Evolutionary conservation across 2,888 invertebrate genomes (phyloP).

Genomic region (Amphipoea lucens): DNA sequence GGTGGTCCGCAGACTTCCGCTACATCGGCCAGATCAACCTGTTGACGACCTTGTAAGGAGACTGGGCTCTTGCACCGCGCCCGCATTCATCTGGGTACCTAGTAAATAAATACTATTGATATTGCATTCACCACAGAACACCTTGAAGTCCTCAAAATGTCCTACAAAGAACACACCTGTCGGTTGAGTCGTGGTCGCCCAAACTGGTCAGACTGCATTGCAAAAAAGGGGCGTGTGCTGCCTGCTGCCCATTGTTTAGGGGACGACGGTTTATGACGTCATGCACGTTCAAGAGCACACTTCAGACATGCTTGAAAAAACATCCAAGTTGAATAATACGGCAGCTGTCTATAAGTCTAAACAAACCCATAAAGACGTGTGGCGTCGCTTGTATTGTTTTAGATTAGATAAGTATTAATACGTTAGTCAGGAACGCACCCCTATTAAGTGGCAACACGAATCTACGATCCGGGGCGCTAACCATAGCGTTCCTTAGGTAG

Average conservation of each 20-base stretch:
- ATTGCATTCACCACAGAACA: constrained; percentile 53
- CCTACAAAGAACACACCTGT: constrained; percentile 64
- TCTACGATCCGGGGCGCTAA: no score
- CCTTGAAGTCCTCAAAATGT: constrained; percentile 59
- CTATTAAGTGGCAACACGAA: no score
- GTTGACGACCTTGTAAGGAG: constrained; percentile 67
- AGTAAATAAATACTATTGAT: constrained; percentile 40
- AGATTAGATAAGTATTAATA: no score
- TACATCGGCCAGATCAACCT: constrained; percentile 61
- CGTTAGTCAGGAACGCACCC: no score
- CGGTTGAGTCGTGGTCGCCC: constrained; percentile 37
- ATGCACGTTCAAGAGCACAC: constrained; percentile 46
- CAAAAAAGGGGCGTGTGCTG: constrained; percentile 64
- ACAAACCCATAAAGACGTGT: constrained; percentile 28
- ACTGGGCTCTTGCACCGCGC: constrained; percentile 48
- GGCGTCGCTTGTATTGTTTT: no score
- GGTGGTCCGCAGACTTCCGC: constrained; percentile 64
- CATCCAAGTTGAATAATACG: constrained; percentile 23
- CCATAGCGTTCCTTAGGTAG: no score
- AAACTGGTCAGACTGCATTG: constrained; percentile 66
- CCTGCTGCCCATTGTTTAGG: constrained; percentile 59
- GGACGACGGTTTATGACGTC: constrained; percentile 48
- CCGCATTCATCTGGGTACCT: constrained; percentile 24
- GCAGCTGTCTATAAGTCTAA: constrained; percentile 39
- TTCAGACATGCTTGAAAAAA: constrained; percentile 17